Base-by-base conservation (phyloP, 2,113 vertebrate species). In the Burhinus oedicnemus region DNA sequence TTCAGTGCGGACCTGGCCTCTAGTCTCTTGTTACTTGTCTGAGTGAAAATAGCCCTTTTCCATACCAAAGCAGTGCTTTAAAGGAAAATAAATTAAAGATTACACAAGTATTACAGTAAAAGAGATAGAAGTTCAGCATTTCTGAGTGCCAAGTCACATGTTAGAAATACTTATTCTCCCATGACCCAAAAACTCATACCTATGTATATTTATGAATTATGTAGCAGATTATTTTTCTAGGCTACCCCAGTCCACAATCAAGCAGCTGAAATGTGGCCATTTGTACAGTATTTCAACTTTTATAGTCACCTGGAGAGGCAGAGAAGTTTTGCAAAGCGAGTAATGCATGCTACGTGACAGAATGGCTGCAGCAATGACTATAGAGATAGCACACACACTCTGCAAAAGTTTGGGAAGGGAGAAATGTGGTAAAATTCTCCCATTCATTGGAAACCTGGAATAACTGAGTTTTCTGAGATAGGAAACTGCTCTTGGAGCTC, bases 51-150 rank as follows among this genome's bases (percentile, higher is more conserved):
- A 91, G 8, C 10, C 15, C 22, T 87, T 82, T 78, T 74, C 27
- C 47, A 78, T 60, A 78, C 3, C 22, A 55, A 36, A 55, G 29
- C 5, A 38, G 15, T 29, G 12, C 44, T 82, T 83, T 57, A 71
- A 68, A 89, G 60, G 89, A 78, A 89, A 89, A 81, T 49, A 91
- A 81, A 93, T 82, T 78, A 55, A 82, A 87, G 40, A 49, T 82
- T 72, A 89, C 20, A 44, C 12, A 82, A 60, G 42, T 64, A 71
- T 55, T 76, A 40, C 25, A 64, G 21, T 16, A 49, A 60, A 70
- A 71, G 34, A 78, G n/a, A 34, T 11, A 83, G 51, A 94, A 60
- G 45, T 62, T 90, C 42, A 86, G 34, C 21, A 64, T 62, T 71
- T 55, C 13, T 68, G 51, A 75, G 76, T 55, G 45, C 40, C 2